These are phyloP conservation scores for Glomeris marginata DNA, from an alignment of 2,888 invertebrate genomes.

Conservation along the genomic window DNA sequence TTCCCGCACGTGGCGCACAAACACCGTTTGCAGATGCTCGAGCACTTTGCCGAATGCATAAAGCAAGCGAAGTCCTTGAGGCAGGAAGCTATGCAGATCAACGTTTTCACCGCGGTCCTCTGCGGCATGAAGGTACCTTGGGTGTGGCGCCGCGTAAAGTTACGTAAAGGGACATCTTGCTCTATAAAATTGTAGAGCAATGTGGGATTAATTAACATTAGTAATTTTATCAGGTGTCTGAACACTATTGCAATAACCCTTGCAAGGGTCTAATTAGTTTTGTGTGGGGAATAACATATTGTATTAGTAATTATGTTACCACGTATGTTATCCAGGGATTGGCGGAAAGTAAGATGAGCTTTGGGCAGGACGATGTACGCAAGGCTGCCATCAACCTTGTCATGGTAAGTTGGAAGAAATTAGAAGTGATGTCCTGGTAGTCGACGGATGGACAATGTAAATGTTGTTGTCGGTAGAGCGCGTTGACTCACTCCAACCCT, in stretches of 20 bases:
- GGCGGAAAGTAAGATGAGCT: slow-evolving; percentile 66
- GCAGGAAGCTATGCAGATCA: slow-evolving; percentile 91
- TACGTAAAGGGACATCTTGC: too few species aligned
- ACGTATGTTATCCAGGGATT: slow-evolving; percentile 38
- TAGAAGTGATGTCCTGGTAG: too few species aligned
- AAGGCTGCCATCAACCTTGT: slow-evolving; percentile 57
- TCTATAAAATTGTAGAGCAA: too few species aligned
- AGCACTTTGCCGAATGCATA: slow-evolving; percentile 56
- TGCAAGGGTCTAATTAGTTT: too few species aligned
- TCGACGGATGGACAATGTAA: too few species aligned
- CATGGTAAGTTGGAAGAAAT: slow-evolving; percentile 50
- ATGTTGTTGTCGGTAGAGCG: slow-evolving; percentile 26
- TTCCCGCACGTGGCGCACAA: slow-evolving; percentile 91
- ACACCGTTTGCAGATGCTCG: slow-evolving; percentile 92
- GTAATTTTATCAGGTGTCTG: too few species aligned
- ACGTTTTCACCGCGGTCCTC: slow-evolving; percentile 84
- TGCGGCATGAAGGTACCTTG: slow-evolving; percentile 67
- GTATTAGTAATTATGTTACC: too few species aligned
- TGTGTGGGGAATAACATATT: too few species aligned
- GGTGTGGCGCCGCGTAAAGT: too few species aligned
- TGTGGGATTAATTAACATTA: too few species aligned
- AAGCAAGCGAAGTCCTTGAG: slow-evolving; percentile 68
- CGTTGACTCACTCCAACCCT: slow-evolving; percentile 34
- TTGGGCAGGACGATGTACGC: slow-evolving; percentile 81
- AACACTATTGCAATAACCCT: too few species aligned